These are phyloP conservation scores for Lontra canadensis DNA, from an alignment of 2,113 vertebrate genomes.

Conservation along the genomic window DNA sequence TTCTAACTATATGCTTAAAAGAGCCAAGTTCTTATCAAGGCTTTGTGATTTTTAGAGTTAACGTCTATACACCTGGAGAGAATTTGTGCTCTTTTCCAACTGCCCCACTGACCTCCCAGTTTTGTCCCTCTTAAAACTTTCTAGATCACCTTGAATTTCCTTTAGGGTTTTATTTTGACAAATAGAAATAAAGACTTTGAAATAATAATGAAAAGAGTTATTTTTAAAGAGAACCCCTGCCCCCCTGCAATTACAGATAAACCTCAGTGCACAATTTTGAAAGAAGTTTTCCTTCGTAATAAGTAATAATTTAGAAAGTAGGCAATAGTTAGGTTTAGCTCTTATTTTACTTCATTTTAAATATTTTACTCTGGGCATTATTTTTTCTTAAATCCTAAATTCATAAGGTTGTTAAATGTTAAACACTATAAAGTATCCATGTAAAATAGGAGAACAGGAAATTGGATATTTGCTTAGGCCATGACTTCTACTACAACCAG, in stretches of 20 bases:
- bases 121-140: conserved; percentile 52
- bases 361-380: conserved; percentile 14
- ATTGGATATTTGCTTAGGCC: neutral
- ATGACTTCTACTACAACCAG: neutral
- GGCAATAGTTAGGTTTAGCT: neutral
- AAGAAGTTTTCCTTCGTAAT: conserved; percentile 40
- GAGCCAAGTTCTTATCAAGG: conserved; percentile 71
- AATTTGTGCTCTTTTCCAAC: conserved; percentile 51
- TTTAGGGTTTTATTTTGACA: conserved; percentile 71
- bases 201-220: conserved; percentile 22
- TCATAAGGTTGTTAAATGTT: conserved; percentile 11
- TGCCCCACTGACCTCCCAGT: neutral
- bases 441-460: conserved; percentile 33
- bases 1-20: conserved; percentile 77
- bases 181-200: conserved; percentile 29
- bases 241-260: neutral
- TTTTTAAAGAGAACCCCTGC: conserved; percentile 41
- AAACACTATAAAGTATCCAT: neutral
- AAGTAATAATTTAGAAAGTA: conserved; percentile 45
- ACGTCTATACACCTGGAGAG: conserved; percentile 31
- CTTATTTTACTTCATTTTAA: conserved; percentile 56
- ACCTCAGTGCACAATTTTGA: conserved; percentile 67
- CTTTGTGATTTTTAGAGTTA: conserved; percentile 69
- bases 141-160: conserved; percentile 56
- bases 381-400: conserved; percentile 56